Conservation (phyloP, 2,113 vertebrate species). For the Tor tambroides region DNA sequence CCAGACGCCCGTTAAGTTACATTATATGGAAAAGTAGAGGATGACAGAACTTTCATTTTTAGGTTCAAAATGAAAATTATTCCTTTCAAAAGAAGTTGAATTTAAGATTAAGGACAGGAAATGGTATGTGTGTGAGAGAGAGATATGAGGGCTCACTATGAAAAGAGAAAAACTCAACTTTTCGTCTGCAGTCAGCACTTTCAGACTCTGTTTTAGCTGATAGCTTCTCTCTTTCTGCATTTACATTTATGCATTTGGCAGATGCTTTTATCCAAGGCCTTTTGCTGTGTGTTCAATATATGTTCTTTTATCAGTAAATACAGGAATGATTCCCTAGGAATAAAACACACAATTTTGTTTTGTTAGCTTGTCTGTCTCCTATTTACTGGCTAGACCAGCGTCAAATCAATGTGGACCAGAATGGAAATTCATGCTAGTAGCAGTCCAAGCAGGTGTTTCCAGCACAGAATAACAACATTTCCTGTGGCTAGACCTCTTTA, state of each 20-base stretch:
- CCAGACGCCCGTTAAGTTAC: too few relatives aligned
- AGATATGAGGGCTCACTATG: slow-evolving; percentile 43
- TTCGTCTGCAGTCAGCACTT: slow-evolving; percentile 65
- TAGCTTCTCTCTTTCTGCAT: not conserved
- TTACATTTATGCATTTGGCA: not conserved
- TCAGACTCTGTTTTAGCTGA: slow-evolving; percentile 40
- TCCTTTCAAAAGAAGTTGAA: not conserved
- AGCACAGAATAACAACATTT: slow-evolving; percentile 1
- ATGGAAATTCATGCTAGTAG: not conserved
- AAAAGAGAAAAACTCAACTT: slow-evolving; percentile 40
- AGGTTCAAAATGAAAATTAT: not conserved
- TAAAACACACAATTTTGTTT: not conserved
- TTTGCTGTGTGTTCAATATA: not conserved
- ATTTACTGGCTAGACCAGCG: not conserved
- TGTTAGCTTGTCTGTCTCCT: not conserved
- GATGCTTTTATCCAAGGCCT: slow-evolving; percentile 15
- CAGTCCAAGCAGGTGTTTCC: not conserved
- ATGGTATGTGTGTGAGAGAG: slow-evolving; percentile 9
- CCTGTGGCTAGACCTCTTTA: not conserved
- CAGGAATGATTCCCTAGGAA: not conserved
- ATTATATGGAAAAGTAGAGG: not conserved
- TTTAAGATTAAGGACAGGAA: not conserved
- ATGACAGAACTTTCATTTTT: not conserved
- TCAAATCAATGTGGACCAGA: not conserved
- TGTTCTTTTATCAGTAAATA: not conserved